Conservation (phyloP, 1,140 invertebrate species). For the Chelonus insularis region DNA sequence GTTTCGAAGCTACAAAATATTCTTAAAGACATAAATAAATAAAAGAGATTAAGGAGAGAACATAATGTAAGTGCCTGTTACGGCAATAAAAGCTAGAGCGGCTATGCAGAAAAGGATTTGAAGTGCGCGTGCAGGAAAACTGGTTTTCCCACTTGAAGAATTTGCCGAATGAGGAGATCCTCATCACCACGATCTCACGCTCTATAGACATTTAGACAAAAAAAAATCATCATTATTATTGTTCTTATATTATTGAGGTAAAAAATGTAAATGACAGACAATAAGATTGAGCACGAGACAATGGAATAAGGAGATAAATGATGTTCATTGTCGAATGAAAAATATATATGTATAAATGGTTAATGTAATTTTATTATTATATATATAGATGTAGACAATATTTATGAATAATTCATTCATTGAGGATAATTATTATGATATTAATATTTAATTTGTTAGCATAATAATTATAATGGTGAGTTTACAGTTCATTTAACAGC, state of each 20-base stretch:
- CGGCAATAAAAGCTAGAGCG: neutral
- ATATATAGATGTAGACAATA: neutral
- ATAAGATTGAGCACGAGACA: neutral
- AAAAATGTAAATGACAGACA: no score
- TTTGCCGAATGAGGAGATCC: constrained; percentile 12
- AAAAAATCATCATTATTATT: no score
- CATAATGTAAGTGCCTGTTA: neutral
- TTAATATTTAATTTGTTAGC: constrained; percentile 31
- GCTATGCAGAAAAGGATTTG: constrained; percentile 7
- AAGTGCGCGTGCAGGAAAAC: constrained; percentile 14
- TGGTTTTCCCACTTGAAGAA: constrained; percentile 16
- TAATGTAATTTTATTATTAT: neutral
- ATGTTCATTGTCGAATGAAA: no score
- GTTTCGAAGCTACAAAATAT: neutral
- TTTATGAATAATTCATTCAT: constrained; percentile 27
- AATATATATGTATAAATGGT: neutral
- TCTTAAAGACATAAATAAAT: neutral
- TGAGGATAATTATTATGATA: constrained; percentile 22
- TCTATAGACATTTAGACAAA: neutral
- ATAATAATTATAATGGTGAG: constrained; percentile 29
- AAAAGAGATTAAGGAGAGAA: no score
- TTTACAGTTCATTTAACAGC: constrained; percentile 26
- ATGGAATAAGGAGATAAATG: neutral
- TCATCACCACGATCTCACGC: neutral
- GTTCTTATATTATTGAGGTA: no score